Conservation (phyloP, 2,113 vertebrate species). For the Cynocephalus volans region DNA sequence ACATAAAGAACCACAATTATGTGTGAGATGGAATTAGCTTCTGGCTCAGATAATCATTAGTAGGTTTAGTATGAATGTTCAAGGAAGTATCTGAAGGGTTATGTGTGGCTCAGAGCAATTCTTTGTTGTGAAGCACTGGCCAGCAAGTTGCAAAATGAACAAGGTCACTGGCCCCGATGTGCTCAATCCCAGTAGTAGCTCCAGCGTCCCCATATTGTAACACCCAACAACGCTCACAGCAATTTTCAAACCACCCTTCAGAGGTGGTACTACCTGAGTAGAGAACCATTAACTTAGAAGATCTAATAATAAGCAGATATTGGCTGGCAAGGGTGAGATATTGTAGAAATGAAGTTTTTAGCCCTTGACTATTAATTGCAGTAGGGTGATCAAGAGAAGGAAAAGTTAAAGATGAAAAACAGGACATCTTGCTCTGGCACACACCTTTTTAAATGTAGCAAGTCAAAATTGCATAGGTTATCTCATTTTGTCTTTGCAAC, state of each 20-base stretch:
- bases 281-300: background rate
- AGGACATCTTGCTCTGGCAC: background rate
- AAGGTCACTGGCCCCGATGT: too few relatives aligned
- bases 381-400: background rate
- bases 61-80: background rate
- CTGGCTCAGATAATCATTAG: background rate
- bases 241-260: background rate
- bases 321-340: background rate
- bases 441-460: background rate
- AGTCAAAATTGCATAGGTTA: background rate
- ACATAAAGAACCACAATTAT: background rate
- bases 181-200: background rate
- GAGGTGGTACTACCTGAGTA: background rate
- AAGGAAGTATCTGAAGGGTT: background rate
- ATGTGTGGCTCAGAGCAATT: background rate
- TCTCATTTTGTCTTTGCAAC: background rate
- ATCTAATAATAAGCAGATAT: background rate
- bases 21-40: background rate
- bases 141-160: background rate
- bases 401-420: background rate
- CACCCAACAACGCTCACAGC: background rate
- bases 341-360: background rate
- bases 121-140: background rate
- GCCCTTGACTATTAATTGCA: background rate
- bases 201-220: rapidly evolving